Percentiles rank a stretch among this genome's conserved stretches.
These are phyloP conservation scores for Gobionotothen gibberifrons DNA, from an alignment of 2,797 vertebrate species.

Conservation along the genomic window DNA sequence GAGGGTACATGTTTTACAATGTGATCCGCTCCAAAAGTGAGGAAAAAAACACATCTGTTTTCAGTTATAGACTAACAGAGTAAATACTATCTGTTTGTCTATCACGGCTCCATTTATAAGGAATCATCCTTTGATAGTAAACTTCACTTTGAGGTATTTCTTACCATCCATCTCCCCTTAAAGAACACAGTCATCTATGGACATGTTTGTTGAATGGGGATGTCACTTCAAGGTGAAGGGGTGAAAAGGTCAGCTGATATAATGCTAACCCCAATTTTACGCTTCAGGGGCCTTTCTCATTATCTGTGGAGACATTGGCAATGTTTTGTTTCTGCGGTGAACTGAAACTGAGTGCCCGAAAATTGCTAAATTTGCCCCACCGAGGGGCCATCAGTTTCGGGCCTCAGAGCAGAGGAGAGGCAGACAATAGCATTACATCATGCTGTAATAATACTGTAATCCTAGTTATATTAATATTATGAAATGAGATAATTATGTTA, in stretches of 20 bases:
- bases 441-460: constrained; percentile 35
- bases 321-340: constrained; percentile 18
- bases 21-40: background rate
- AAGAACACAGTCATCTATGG: constrained; percentile 28
- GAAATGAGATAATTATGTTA: constrained; percentile 26
- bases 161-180: background rate
- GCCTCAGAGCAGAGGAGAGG: constrained; percentile 6
- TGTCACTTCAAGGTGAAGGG: constrained; percentile 31
- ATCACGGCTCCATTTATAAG: background rate
- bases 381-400: background rate
- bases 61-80: constrained; percentile 24
- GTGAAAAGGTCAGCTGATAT: constrained; percentile 47
- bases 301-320: background rate
- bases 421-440: constrained; percentile 30
- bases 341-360: constrained; percentile 34
- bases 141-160: background rate
- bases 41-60: constrained; percentile 44
- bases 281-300: background rate
- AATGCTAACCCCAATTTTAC: constrained; percentile 17
- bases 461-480: constrained; percentile 16
- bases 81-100: constrained; percentile 25
- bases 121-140: constrained; percentile 3
- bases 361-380: constrained; percentile 3
- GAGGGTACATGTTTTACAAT: background rate
- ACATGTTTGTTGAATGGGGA: constrained; percentile 36